Conservation (phyloP, 2,888 invertebrate genomes). For the Acronicta leporina region DNA sequence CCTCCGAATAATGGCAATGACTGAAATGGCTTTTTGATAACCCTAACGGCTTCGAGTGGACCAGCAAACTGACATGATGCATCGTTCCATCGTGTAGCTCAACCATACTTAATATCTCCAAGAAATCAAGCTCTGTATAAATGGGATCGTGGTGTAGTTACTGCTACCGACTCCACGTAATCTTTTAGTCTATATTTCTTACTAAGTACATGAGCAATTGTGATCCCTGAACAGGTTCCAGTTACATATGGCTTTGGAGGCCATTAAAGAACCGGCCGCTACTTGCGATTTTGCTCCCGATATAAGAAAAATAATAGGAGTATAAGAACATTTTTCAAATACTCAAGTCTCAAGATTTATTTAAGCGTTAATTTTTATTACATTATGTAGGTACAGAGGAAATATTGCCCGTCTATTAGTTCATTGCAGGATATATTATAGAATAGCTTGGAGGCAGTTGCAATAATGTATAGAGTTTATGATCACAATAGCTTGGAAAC, state of each 20-base stretch:
- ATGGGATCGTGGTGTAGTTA: not conserved
- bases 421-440: constrained; percentile 29
- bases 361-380: constrained; percentile 46
- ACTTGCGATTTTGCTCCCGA: constrained; percentile 23
- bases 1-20: no score
- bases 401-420: constrained; percentile 27
- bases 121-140: not conserved
- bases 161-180: constrained; percentile 1
- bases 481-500: constrained; percentile 32
- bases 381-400: constrained; percentile 31
- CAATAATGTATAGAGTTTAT: constrained; percentile 47
- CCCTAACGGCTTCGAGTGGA: no score
- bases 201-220: constrained; percentile 25
- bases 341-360: constrained; percentile 35
- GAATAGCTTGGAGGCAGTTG: constrained; percentile 41
- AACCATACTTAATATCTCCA: not conserved
- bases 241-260: constrained; percentile 23
- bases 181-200: not conserved
- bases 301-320: constrained; percentile 39
- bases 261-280: constrained; percentile 18
- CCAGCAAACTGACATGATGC: no score
- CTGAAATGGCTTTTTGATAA: no score
- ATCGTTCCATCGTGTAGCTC: no score
- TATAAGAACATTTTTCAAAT: constrained; percentile 43
- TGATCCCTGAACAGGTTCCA: constrained; percentile 31